Conservation (phyloP, 2,888 invertebrate species). For the Dasysyrphus tricinctus region DNA sequence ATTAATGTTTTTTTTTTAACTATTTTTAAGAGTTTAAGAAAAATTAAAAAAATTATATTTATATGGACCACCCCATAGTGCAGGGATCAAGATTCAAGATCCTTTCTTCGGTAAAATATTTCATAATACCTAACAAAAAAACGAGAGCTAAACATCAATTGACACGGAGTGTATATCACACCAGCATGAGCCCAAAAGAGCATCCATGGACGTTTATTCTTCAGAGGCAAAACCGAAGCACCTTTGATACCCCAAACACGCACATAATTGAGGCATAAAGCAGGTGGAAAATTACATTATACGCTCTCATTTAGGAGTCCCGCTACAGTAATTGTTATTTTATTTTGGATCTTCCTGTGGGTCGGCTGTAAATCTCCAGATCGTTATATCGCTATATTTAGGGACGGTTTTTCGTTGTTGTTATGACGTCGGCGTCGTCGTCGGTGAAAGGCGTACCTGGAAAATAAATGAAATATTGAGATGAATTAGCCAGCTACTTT, state of each 20-base stretch:
- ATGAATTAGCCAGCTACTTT: constrained; percentile 65
- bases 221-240: constrained; percentile 45
- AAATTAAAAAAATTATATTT: too few relatives aligned
- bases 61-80: too few relatives aligned
- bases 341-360: constrained; percentile 62
- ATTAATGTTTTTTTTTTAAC: too few relatives aligned
- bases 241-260: constrained; percentile 63
- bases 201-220: constrained; percentile 31
- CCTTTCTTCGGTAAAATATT: too few relatives aligned
- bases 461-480: constrained; percentile 73
- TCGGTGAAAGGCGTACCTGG: constrained; percentile 69
- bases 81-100: too few relatives aligned
- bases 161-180: constrained; percentile 19
- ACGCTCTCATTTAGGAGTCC: constrained; percentile 70
- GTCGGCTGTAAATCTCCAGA: constrained; percentile 67
- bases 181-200: constrained; percentile 61
- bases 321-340: constrained; percentile 72
- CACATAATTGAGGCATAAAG: constrained; percentile 74
- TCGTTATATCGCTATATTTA: constrained; percentile 65
- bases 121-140: background rate
- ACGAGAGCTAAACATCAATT: background rate
- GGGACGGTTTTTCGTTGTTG: constrained; percentile 47
- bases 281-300: constrained; percentile 75
- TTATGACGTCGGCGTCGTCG: constrained; percentile 69
- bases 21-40: too few relatives aligned